Evolutionary conservation across 2,888 invertebrate species (phyloP).

Genomic region (Morinoia aosen): DNA sequence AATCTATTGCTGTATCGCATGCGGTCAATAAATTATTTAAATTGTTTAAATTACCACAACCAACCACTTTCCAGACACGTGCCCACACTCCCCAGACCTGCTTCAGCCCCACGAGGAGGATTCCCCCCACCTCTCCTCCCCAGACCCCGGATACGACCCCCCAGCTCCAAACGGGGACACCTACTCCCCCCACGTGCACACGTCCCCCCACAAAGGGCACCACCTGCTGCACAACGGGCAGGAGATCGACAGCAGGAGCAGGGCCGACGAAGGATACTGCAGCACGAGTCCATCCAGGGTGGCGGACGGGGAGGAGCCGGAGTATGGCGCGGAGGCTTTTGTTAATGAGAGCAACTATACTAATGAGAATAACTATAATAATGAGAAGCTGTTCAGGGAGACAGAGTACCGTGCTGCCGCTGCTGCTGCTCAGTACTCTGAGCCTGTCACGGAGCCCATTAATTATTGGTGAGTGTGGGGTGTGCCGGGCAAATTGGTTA

Average conservation of each 20-base stretch:
- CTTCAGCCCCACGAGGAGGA: background rate
- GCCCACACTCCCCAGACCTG: background rate
- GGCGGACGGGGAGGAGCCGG: background rate
- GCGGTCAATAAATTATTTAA: too few species aligned
- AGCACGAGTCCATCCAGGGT: slow-evolving; percentile 19
- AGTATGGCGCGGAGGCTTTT: background rate
- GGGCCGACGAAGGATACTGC: slow-evolving; percentile 30
- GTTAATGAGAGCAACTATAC: slow-evolving; percentile 22
- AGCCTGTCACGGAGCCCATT: background rate
- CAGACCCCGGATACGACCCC: background rate
- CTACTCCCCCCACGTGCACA: slow-evolving; percentile 45
- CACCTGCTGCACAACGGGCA: background rate
- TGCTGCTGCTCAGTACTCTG: background rate
- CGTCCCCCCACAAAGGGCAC: background rate
- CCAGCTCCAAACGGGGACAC: slow-evolving; percentile 36
- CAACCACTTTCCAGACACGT: background rate
- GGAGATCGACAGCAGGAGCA: slow-evolving; percentile 17
- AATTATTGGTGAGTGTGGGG: slow-evolving; percentile 8
- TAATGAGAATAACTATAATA: slow-evolving; percentile 34
- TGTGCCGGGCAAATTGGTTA: too few species aligned
- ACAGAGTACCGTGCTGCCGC: background rate
- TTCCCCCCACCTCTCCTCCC: background rate
- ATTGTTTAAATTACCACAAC: too few species aligned
- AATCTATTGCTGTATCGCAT: too few species aligned
- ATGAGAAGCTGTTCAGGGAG: slow-evolving; percentile 25